Base-by-base conservation (phyloP, 2,113 vertebrate genomes). In the Carassius gibelio region DNA sequence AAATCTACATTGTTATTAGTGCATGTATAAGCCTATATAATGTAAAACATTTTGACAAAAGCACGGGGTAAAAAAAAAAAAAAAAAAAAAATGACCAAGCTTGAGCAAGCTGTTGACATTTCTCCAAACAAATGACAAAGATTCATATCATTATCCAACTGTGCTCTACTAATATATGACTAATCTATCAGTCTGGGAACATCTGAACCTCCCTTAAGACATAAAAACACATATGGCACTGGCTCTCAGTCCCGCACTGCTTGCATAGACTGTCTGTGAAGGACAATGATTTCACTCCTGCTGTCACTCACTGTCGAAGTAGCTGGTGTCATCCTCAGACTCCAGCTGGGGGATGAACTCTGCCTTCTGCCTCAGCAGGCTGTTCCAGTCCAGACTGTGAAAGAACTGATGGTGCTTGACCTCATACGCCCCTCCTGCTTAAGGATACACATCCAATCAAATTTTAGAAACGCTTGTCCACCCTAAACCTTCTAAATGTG, bases 311-410 rank as follows among this genome's bases (percentile, higher is more conserved):
- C 97, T 99, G 94, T 99, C 98, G 87, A 99, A 99, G 91, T 99
- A 99, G 92, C 98, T 99, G 7, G 98, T 99, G 91, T 99, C 98
- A 30, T 99, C 98, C 86, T 99, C 98, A 0, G 98, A 99, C 92
- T 99, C 98, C 88, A 99, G 78, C 11, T 99, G 98, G 38, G 98
- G 98, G 88, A 99, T 98, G 78, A 99, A 99, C 93, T 99, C 98
- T 0, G 98, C 98, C 90, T 99, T 99, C 93, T 99, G 98, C 87
- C 98, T 96, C 88, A 99, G 92, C 87, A 99, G 92, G 88, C 97
- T 93, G 88, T 99, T 99, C 98, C 98, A 99, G 91, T 99, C 97
- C 90, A 99, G 94, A 88, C 91, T 94, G 84, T 96, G 94, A 92
- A 99, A 99, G 92, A 99, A 99, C 57, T 93, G 94, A 89, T 99